Evolutionary conservation across 2,888 invertebrate genomes (phyloP), one percentile per base, ranked within the genome.

Genomic region (Dicyrtomina minuta): DNA sequence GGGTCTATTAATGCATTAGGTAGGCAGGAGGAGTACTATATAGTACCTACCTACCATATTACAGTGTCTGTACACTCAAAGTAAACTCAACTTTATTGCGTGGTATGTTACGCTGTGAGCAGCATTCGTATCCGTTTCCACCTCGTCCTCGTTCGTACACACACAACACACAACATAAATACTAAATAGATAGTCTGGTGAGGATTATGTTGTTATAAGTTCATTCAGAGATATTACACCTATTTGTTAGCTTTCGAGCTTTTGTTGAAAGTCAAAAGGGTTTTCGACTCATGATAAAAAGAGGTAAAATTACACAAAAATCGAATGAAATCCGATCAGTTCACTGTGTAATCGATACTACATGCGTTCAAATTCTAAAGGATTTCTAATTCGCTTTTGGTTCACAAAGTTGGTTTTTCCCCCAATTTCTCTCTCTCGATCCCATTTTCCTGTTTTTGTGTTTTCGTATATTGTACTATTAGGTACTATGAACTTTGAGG

Each of bases 281-380:
- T 53, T 60, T 60, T 43, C 20, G 55, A 20, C 33, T 65, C 43
- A 59, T 49, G 24, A 58, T 20, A 41, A 68, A 68, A 68, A 68
- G 59, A 53, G 60, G 68, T 46, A 43, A 68, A 65, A 65, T 53
- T 65, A 65, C 65, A 65, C 65, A 55, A 65, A 61, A 68, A 68
- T 68, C 60, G 51, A 60, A 24, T 72, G 72, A 72, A 72, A 72
- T 72, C 66, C 66, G 72, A 72, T 72, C 72, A 67, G 44, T 66
- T 70, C 60, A 41, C 64, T 72, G 70, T 72, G 72, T 66, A 72
- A 72, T 72, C 67, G 72, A 72, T 72, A 70, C 72, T 62, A 58
- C 49, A 56, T 27, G 39, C 53, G 33, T 60, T 49, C 26, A 68
- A 53, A 39, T 60, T 68, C 60, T 51, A 68, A 53, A 53, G 46